A percentile compares a stretch with the other conserved stretches of the same genome.
These are phyloP conservation scores for Oncorhynchus kisutch DNA, from an alignment of 2,113 vertebrate genomes.

Conservation along the genomic window DNA sequence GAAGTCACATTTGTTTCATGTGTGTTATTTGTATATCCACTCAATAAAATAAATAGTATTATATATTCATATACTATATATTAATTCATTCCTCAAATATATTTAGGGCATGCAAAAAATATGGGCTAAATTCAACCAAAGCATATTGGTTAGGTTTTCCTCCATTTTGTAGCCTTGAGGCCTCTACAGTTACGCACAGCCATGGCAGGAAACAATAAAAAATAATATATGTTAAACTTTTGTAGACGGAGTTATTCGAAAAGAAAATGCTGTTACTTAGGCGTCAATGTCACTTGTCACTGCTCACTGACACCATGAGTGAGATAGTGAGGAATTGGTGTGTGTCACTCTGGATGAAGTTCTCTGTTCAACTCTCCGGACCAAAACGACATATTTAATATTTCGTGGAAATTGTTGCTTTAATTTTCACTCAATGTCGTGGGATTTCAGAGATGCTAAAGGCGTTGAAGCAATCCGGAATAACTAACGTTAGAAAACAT, in stretches of 20 bases:
- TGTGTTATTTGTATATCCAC: constrained; percentile 65
- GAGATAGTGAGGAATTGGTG: not conserved
- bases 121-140: not conserved
- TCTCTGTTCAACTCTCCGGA: not conserved
- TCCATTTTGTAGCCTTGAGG: too few species aligned
- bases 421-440: not conserved
- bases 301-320: too few species aligned
- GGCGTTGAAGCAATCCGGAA: too few species aligned
- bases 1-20: constrained; percentile 61
- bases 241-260: not conserved
- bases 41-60: not conserved
- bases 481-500: not conserved
- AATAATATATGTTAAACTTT: not conserved
- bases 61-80: not conserved
- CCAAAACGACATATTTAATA: not conserved
- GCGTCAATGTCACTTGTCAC: not conserved
- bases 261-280: not conserved
- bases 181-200: too few species aligned
- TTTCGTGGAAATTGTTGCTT: not conserved
- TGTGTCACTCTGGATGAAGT: not conserved
- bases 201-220: not conserved
- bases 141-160: not conserved
- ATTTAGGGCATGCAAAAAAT: not conserved
- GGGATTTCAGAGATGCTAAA: too few species aligned
- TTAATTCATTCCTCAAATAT: not conserved